These are phyloP conservation scores for Eospalax fontanierii DNA, from an alignment of 2,797 vertebrate genomes.

Conservation along the genomic window DNA sequence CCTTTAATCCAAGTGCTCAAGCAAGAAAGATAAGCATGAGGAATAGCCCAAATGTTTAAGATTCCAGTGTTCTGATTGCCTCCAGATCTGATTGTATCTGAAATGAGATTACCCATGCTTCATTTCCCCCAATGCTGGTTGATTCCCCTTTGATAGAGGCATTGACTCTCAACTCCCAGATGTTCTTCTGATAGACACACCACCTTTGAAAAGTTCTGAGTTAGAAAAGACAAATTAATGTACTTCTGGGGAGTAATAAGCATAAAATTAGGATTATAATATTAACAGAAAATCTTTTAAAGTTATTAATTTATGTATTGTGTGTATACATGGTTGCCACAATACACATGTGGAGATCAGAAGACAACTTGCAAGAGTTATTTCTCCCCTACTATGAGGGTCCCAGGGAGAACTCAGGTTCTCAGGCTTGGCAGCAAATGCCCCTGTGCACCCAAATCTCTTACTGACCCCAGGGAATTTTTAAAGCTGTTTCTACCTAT, in stretches of 20 bases:
- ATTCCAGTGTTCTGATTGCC: constrained; percentile 21
- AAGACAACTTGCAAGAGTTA: neutral
- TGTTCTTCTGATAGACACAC: neutral
- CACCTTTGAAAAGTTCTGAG: constrained; percentile 11
- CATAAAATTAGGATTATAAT: neutral
- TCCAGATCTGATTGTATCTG: constrained; percentile 3
- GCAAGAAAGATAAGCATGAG: neutral
- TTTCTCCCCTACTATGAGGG: neutral
- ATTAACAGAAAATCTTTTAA: neutral
- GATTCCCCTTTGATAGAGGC: neutral
- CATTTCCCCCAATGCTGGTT: neutral
- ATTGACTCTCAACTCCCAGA: constrained; percentile 4
- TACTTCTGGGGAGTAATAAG: neutral
- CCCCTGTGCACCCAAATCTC: neutral
- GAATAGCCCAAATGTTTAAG: constrained; percentile 36
- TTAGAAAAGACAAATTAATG: constrained; percentile 46
- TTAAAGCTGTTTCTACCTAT: constrained; percentile 1
- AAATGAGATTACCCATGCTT: constrained; percentile 1
- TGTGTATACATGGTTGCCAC: neutral
- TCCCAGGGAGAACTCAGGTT: neutral
- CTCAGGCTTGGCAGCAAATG: neutral
- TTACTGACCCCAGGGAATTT: neutral
- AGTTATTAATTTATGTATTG: neutral
- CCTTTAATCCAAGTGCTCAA: neutral
- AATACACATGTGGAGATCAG: neutral